phyloP scores from a whole-genome alignment of 2,797 vertebrate genomes.

The Channa striata region DNA sequence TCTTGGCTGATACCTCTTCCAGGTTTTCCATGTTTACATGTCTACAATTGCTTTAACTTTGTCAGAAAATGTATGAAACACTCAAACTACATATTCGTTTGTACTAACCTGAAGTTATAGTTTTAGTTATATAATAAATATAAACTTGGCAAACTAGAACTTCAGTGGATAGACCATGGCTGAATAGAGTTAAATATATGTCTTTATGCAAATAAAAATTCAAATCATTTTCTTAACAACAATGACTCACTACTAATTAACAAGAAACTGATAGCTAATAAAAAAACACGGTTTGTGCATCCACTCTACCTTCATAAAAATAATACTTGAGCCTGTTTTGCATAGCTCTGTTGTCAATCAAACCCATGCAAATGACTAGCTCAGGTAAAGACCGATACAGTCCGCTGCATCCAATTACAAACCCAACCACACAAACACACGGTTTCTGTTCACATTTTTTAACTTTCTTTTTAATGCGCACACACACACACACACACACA shows the following conservation, averaged over 20 bases:
- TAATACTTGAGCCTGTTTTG: slow-evolving; percentile 59
- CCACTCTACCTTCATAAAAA: slow-evolving; percentile 33
- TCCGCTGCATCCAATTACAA: slow-evolving; percentile 81
- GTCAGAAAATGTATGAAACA: too few species aligned
- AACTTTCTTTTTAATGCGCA: slow-evolving; percentile 10
- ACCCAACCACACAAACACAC: slow-evolving; percentile 55
- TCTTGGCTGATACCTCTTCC: too few species aligned
- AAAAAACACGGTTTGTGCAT: slow-evolving; percentile 40
- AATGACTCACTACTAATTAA: slow-evolving; percentile 59
- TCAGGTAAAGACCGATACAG: slow-evolving; percentile 75
- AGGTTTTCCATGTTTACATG: too few species aligned
- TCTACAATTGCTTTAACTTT: too few species aligned
- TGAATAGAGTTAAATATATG: slow-evolving; percentile 12
- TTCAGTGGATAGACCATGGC: not conserved
- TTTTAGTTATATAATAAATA: too few species aligned
- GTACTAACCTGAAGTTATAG: too few species aligned
- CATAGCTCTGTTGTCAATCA: slow-evolving; percentile 76
- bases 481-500: slow-evolving; percentile 8
- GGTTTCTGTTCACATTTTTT: slow-evolving; percentile 38
- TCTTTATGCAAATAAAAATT: slow-evolving; percentile 38
- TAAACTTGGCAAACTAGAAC: slow-evolving; percentile 2
- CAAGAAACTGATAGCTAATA: slow-evolving; percentile 44
- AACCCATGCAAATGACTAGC: slow-evolving; percentile 71
- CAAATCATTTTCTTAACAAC: slow-evolving; percentile 39
- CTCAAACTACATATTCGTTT: too few species aligned